Evolutionary conservation across 2,113 vertebrate genomes (phyloP), one percentile per base, ranked within the genome.

Genomic region (Archilochus colubris): DNA sequence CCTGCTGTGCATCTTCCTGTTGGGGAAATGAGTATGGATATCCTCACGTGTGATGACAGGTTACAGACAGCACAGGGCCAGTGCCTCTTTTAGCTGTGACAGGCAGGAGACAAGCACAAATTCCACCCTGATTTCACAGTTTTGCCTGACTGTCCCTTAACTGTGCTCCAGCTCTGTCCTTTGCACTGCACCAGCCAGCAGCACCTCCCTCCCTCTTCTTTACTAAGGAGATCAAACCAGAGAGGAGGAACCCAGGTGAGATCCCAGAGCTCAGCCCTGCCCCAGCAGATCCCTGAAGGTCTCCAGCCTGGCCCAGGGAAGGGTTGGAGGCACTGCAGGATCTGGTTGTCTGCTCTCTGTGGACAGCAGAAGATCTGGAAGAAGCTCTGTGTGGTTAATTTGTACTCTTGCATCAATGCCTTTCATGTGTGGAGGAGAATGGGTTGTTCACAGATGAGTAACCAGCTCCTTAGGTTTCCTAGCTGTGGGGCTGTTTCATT

Each of bases 391-490:
- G 3, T 40, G 77, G 83, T 94, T 94, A 78, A 96, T 94, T 36
- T 68, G 92, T 86, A 80, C 86, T 94, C 86, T 88, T 90, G 94
- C 94, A 78, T 96, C 66, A 3, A 75, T 81, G 92, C 88, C 88
- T 94, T 50, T 75, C 33, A 16, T 93, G 88, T 92, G 73, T 83
- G 86, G 86, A 95, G 88, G 94, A 96, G 96, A 93, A 93, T 55
- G 95, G 86, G 72, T 33, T 81, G 91, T 86, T 95, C 76, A 86
- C 90, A 94, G 95, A 94, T 81, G 94, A 95, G 91, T 94, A 92
- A 90, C 82, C 92, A 63, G 80, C 86, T 94, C 95, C 85, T 86
- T 44, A 38, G 90, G 82, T 95, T 90, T 91, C 85, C 14, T 86
- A 67, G 95, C 95, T 94, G 66, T 81, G 91, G 91, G 95, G 95